These are phyloP conservation scores for Littorina saxatilis DNA, from an alignment of 1,140 invertebrate species.

Conservation along the genomic window DNA sequence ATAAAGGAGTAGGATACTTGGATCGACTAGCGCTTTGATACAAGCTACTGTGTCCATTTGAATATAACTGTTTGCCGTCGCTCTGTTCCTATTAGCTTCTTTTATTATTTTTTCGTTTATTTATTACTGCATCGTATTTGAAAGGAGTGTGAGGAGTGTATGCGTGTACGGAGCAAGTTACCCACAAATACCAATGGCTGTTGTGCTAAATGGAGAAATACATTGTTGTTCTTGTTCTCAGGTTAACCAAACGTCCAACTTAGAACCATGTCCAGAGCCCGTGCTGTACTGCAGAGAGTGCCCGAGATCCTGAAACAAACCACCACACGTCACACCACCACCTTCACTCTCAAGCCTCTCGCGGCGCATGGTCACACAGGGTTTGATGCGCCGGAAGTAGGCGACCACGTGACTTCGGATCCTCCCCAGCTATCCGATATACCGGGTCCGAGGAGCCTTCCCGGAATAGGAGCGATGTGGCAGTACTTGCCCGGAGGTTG, in stretches of 20 bases:
- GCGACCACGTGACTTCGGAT: not conserved
- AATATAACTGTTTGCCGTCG: too few species aligned
- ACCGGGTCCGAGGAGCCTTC: slow-evolving; percentile 38
- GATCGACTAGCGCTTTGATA: too few species aligned
- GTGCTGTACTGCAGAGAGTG: not conserved
- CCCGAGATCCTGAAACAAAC: slow-evolving; percentile 1
- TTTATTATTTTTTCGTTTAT: too few species aligned
- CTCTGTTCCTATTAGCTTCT: too few species aligned
- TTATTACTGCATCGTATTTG: too few species aligned
- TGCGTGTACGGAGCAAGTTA: too few species aligned
- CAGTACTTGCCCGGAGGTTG: slow-evolving; percentile 44
- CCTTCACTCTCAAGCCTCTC: not conserved
- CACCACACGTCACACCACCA: slow-evolving; percentile 17
- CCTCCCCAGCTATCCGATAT: slow-evolving; percentile 15
- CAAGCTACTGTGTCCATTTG: too few species aligned
- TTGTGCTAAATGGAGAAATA: too few species aligned
- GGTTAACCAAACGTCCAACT: not conserved
- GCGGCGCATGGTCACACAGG: not conserved
- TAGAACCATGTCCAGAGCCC: not conserved
- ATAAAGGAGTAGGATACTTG: too few species aligned
- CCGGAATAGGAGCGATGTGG: slow-evolving; percentile 39
- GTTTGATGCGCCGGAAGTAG: not conserved
- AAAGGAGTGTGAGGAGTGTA: too few species aligned
- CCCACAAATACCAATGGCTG: too few species aligned
- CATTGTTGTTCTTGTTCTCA: not conserved